Evolutionary conservation across 2,797 vertebrate genomes (phyloP).

Genomic region (Micropoecilia bifurca): DNA sequence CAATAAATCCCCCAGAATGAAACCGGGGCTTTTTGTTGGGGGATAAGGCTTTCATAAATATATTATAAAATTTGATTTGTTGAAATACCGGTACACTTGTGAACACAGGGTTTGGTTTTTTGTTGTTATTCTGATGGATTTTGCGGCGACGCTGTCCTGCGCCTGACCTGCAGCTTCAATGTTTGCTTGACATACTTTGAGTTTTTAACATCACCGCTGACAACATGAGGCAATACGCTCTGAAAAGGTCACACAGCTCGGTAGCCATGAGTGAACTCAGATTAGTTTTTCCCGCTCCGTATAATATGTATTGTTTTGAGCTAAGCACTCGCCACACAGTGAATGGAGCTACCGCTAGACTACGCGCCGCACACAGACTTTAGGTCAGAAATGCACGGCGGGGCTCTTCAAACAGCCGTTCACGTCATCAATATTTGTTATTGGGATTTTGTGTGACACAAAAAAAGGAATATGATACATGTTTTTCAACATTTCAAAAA

Average conservation of each 20-base stretch:
- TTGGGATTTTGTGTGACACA: neutral
- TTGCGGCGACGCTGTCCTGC: conserved; percentile 52
- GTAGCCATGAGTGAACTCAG: conserved; percentile 61
- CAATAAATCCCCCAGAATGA: conserved; percentile 79
- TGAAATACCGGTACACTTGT: conserved; percentile 73
- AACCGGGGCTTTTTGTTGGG: conserved; percentile 67
- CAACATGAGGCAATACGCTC: conserved; percentile 65
- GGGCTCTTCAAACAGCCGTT: neutral
- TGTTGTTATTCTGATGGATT: conserved; percentile 63
- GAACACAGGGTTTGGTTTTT: conserved; percentile 60
- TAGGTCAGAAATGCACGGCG: conserved; percentile 66
- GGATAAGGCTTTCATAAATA: conserved; percentile 77
- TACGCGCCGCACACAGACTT: conserved; percentile 50
- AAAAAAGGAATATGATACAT: neutral
- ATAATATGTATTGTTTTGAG: conserved; percentile 42
- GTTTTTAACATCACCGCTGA: conserved; percentile 62
- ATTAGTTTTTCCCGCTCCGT: conserved; percentile 58
- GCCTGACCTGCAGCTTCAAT: conserved; percentile 71
- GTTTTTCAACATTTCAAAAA: neutral
- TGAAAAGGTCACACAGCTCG: conserved; percentile 77
- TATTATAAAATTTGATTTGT: conserved; percentile 77
- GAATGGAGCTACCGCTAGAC: conserved; percentile 55
- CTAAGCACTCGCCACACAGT: conserved; percentile 17
- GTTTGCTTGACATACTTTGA: conserved; percentile 66
- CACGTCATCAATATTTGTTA: neutral